Evolutionary conservation across 1,140 invertebrate species (phyloP), one percentile per base, ranked within the genome.

Genomic region (Ceratina japonica): DNA sequence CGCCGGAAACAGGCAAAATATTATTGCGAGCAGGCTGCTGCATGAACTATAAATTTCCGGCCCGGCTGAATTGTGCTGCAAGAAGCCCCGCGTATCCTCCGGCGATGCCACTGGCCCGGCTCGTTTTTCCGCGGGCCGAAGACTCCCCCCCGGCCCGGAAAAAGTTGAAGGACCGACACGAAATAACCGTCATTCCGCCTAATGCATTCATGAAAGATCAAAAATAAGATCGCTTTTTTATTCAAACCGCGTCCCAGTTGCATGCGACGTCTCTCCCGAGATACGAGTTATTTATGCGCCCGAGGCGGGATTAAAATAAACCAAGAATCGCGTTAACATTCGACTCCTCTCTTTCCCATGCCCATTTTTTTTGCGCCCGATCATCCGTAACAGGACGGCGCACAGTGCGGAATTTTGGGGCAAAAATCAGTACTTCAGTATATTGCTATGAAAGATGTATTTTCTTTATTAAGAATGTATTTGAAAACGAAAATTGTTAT

Each of bases 1-100:
- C 70, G 31, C 56, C 31, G 54, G 56, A 61, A 72, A 61, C 70
- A 61, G 56, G 56, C 31, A 59, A 72, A 72, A 72, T 72, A 72
- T 72, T 72, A 72, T 61, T 72, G 24, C 66, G 51, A 56, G 66
- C 52, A 56, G 16, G 51, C 24, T 4, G 51, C 24, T 54, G 51
- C 66, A 8, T 24, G 56, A 61, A 44, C 37, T 49, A 72, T 72
- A 72, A 72, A 72, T 72, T 59, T 49, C 31, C 16, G 16, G n/a
- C 18, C 5, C 10, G 24, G 13, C n/a, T 71, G 69, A 44, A 58
- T 58, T 37, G 24, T 37, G 52, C 31, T 59, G 69, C 69, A 71
- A 59, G 69, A 71, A 71, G 22, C 4, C 2, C 22, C 24, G 13
- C 65, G 22, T 68, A 68, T 27, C 22, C 65, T 52, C 22, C 12